Base-by-base conservation (phyloP, 2,797 vertebrate species). In the Ptychadena robeensis region DNA sequence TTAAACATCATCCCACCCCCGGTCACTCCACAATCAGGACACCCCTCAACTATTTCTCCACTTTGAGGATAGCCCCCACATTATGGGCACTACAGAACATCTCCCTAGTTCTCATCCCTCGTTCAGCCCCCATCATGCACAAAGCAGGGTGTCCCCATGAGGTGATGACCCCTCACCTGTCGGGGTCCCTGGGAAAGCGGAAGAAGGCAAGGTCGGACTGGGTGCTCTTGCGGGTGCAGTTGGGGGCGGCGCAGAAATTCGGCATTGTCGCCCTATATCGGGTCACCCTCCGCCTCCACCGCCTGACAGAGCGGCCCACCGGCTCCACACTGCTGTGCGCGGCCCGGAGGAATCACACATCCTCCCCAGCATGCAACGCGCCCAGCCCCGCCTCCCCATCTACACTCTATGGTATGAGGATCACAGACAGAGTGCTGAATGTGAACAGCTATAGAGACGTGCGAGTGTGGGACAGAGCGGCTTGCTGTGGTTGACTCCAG, bases 171-270 rank as follows among this genome's bases (percentile, higher is more conserved):
- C 35, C 30, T 91, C 89, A 95, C 95, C 94, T 92, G 85, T 91
- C 89, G 12, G 91, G 87, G 68, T 95, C 93, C 31, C 80, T 87
- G 22, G 95, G 95, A 81, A 96, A 96, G 85, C 95, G 89, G 90
- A 95, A 96, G 80, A 95, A 94, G 0, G 93, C 92, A 81, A 92
- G 82, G 2, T 87, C 66, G 2, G 88, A 90, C 82, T 89, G 91
- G 0, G 95, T 96, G 82, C 95, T 96, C 86, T 89, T 90, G n/a
- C 89, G 86, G 0, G 87, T 80, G 86, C 95, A 96, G 69, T 90
- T 92, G 10, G 89, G 89, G 44, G 91, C 93, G 25, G 90, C 93
- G 79, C 95, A 96, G 34, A 88, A 91, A 82, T 91, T 94, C 75
- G 93, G 92, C 95, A 95, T 95, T 14, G 0, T 79, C 12, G 78